Evolutionary conservation across 1,140 invertebrate genomes (phyloP).

Genomic region (Neomicropteryx cornuta): DNA sequence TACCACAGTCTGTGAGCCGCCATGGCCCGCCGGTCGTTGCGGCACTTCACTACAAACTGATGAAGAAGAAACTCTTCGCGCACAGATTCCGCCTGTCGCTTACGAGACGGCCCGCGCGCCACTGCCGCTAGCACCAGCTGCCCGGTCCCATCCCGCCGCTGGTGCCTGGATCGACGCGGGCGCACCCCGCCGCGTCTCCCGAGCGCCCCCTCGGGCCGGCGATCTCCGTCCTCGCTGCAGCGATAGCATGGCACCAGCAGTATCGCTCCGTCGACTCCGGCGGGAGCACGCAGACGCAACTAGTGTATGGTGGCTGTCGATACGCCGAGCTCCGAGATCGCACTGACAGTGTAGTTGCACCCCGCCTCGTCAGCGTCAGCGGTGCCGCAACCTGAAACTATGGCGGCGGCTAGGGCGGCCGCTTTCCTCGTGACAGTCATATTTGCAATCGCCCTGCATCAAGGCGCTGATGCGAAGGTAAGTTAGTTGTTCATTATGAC

Average conservation of each 20-base stretch:
- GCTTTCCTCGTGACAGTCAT: too few species aligned
- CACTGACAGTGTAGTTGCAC: slow-evolving; percentile 24
- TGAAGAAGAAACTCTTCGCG: too few species aligned
- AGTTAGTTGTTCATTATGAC: too few species aligned
- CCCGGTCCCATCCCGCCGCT: slow-evolving; percentile 37
- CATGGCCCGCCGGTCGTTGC: slow-evolving; percentile 35
- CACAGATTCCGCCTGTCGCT: too few species aligned
- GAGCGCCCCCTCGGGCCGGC: slow-evolving; percentile 17
- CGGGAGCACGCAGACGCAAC: slow-evolving; percentile 28
- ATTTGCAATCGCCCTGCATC: too few species aligned
- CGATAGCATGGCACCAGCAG: slow-evolving; percentile 16
- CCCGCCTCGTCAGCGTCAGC: slow-evolving; percentile 23
- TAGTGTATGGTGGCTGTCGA: too few species aligned
- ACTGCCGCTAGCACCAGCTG: too few species aligned
- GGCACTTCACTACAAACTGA: too few species aligned
- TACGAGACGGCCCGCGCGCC: too few species aligned
- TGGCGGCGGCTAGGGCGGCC: too few species aligned
- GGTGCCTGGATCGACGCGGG: slow-evolving; percentile 23
- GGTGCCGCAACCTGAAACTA: too few species aligned
- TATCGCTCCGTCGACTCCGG: slow-evolving; percentile 32
- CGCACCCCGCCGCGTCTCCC: slow-evolving; percentile 21
- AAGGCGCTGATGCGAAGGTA: too few species aligned
- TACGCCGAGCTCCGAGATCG: slow-evolving; percentile 22
- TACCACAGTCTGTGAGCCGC: slow-evolving; percentile 34
- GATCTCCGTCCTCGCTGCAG: slow-evolving; percentile 17